These are phyloP conservation scores for Lasiommata megera DNA, from an alignment of 2,888 invertebrate species.

Conservation along the genomic window DNA sequence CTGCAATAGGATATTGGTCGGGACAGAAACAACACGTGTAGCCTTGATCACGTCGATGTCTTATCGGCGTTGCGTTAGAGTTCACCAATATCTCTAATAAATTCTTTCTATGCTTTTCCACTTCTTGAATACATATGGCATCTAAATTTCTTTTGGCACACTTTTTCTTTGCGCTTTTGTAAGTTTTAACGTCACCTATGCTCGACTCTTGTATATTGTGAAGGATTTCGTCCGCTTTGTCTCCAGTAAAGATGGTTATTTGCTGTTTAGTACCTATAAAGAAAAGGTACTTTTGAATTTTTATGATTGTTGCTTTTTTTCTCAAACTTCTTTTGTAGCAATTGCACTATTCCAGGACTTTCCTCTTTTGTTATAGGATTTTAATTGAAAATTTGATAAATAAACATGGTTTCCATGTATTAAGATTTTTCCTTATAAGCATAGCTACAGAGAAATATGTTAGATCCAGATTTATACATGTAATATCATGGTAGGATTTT, in stretches of 20 bases:
- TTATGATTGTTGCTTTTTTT: background rate
- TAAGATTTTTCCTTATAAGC: no score
- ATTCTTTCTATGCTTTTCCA: slow-evolving; percentile 59
- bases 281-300: slow-evolving; percentile 28
- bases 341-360: no score
- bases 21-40: slow-evolving; percentile 48
- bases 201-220: slow-evolving; percentile 13
- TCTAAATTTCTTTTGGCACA: background rate
- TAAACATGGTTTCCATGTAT: no score
- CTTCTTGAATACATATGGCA: slow-evolving; percentile 35
- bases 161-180: background rate
- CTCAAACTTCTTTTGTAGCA: background rate
- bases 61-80: slow-evolving; percentile 53
- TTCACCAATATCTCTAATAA: slow-evolving; percentile 40
- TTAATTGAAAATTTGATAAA: no score
- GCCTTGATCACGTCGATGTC: slow-evolving; percentile 37
- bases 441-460: no score
- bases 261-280: slow-evolving; percentile 31
- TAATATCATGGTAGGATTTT: no score
- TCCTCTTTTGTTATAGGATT: no score
- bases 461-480: no score
- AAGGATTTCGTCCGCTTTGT: slow-evolving; percentile 13
- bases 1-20: slow-evolving; percentile 37
- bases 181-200: background rate
- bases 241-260: slow-evolving; percentile 23